Evolutionary conservation across 2,797 vertebrate species (phyloP).

Genomic region (Capromys pilorides): DNA sequence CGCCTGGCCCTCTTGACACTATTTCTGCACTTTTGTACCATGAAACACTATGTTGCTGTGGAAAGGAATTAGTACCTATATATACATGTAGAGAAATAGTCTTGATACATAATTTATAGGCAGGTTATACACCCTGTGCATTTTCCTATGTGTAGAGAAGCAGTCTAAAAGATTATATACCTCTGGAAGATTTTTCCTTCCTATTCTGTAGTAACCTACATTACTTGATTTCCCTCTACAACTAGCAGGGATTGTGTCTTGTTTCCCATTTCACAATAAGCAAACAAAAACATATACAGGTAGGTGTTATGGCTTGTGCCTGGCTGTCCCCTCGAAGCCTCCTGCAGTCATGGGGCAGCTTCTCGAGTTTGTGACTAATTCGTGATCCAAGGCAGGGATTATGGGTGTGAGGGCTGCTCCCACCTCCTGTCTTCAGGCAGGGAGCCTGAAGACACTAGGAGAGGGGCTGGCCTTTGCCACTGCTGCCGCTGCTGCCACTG

Average conservation of each 20-base stretch:
- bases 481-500: too few species aligned
- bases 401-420: too few species aligned
- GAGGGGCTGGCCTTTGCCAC: too few species aligned
- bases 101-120: slow-evolving; percentile 24
- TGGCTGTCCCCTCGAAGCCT: too few species aligned
- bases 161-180: slow-evolving; percentile 5
- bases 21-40: neutral
- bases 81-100: neutral
- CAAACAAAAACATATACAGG: slow-evolving; percentile 40
- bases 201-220: slow-evolving; percentile 25
- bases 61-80: slow-evolving; percentile 25
- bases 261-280: slow-evolving; percentile 33
- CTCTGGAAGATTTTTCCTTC: neutral
- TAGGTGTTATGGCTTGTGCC: neutral
- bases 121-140: neutral
- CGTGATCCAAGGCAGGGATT: too few species aligned
- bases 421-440: too few species aligned
- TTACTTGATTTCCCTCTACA: neutral
- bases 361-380: too few species aligned
- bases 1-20: neutral
- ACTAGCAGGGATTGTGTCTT: slow-evolving; percentile 1
- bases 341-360: too few species aligned
- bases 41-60: neutral
- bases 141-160: slow-evolving; percentile 23
- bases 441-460: too few species aligned